These are phyloP conservation scores for Spheniscus humboldti DNA, from an alignment of 2,797 vertebrate species.

Conservation along the genomic window DNA sequence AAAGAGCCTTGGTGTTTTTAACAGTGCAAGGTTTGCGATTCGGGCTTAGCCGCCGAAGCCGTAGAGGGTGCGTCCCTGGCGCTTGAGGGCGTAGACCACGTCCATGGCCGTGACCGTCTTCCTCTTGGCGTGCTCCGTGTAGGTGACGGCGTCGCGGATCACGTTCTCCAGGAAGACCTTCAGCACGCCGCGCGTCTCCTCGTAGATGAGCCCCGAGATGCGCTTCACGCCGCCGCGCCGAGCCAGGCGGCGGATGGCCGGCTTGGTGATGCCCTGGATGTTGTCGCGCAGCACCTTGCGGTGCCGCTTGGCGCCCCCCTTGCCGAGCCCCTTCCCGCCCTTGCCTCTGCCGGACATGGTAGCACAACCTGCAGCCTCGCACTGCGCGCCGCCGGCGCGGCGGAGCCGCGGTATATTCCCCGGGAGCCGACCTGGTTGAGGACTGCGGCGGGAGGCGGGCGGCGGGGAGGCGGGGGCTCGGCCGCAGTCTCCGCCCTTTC, in stretches of 20 bases:
- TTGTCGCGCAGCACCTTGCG: slow-evolving; percentile 59
- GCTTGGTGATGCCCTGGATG: slow-evolving; percentile 73
- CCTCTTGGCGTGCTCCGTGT: slow-evolving; percentile 79
- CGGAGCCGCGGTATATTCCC: neutral
- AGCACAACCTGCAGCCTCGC: accelerated
- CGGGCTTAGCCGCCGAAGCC: neutral
- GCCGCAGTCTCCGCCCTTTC: neutral
- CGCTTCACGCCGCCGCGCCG: slow-evolving; percentile 70
- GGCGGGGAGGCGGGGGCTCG: too few species aligned
- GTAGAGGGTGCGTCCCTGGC: neutral
- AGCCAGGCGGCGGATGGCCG: slow-evolving; percentile 67
- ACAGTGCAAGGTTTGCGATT: too few species aligned
- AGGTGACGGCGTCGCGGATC: slow-evolving; percentile 75
- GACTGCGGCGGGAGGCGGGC: neutral
- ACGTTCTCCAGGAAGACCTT: slow-evolving; percentile 78
- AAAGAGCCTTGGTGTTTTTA: too few species aligned
- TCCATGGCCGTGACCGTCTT: slow-evolving; percentile 78
- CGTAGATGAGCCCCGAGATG: slow-evolving; percentile 71
- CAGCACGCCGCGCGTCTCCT: slow-evolving; percentile 68
- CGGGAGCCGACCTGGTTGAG: neutral
- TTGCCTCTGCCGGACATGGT: neutral
- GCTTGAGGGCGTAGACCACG: slow-evolving; percentile 64
- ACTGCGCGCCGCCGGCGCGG: neutral
- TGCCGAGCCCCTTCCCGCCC: slow-evolving; percentile 21
- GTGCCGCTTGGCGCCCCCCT: slow-evolving; percentile 9